These are phyloP conservation scores for Mythimna lalbum DNA, from an alignment of 2,888 invertebrate species.

Conservation along the genomic window DNA sequence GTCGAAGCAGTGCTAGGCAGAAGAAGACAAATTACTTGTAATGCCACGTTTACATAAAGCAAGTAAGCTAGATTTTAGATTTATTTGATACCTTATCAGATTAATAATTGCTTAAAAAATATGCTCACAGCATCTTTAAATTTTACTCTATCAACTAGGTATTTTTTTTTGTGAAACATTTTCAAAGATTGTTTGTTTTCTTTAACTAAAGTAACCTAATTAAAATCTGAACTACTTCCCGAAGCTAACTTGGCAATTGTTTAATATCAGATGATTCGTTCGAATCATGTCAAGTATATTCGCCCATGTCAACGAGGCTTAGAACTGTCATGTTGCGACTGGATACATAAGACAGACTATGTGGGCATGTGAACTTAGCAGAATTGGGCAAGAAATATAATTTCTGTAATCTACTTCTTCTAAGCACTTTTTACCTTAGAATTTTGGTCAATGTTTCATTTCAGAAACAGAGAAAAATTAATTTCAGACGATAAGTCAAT, in stretches of 20 bases:
- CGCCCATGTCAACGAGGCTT: slow-evolving; percentile 28
- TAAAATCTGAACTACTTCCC: background rate
- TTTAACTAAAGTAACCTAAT: background rate
- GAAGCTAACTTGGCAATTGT: background rate
- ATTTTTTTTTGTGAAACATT: background rate
- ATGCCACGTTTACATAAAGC: slow-evolving; percentile 12
- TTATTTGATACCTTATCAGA: background rate
- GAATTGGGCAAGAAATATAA: slow-evolving; percentile 22
- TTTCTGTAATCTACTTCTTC: background rate
- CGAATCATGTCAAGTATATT: slow-evolving; percentile 3
- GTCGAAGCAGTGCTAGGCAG: slow-evolving; percentile 43
- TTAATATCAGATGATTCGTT: background rate
- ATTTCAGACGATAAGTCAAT: too few species aligned
- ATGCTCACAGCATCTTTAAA: too few species aligned
- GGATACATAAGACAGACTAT: slow-evolving; percentile 16
- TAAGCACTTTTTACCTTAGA: background rate
- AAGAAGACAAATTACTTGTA: slow-evolving; percentile 53
- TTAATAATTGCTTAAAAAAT: background rate
- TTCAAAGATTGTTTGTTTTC: background rate
- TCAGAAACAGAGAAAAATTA: background rate
- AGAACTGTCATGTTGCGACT: slow-evolving; percentile 23
- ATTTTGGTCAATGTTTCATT: background rate
- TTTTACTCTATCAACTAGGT: background rate
- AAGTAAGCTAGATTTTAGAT: slow-evolving; percentile 9
- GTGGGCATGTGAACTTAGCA: slow-evolving; percentile 1